phyloP scores from a whole-genome alignment of 2,888 invertebrate species.

The Nomada fucata region DNA sequence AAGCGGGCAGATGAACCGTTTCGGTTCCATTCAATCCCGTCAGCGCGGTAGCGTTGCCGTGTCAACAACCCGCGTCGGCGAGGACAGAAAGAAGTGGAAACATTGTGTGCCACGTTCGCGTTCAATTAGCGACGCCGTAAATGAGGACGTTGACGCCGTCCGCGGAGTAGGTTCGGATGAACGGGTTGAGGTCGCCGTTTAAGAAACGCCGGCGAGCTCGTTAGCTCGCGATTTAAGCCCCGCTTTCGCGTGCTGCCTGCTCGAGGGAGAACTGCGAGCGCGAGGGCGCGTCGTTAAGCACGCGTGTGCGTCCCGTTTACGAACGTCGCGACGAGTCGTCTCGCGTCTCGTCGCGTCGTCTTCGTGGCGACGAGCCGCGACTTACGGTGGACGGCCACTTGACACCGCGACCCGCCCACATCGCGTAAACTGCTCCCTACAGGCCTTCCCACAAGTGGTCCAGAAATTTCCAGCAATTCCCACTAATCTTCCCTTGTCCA shows the following conservation, averaged over 20 bases:
- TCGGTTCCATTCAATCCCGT: neutral
- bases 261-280: conserved; percentile 27
- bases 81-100: neutral
- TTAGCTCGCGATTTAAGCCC: conserved; percentile 50
- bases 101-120: conserved; percentile 40
- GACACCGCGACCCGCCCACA: conserved; percentile 79
- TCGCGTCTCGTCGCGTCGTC: conserved; percentile 29
- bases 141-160: conserved; percentile 28
- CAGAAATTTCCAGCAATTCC: conserved; percentile 68
- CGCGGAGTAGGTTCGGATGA: neutral
- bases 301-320: conserved; percentile 27
- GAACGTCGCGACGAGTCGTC: conserved; percentile 42
- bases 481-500: conserved; percentile 52
- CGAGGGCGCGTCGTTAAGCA: conserved; percentile 24
- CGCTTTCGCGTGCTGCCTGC: conserved; percentile 8
- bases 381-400: conserved; percentile 75
- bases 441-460: conserved; percentile 52
- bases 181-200: neutral
- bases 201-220: conserved; percentile 50
- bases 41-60: neutral
- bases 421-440: conserved; percentile 62
- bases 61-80: neutral
- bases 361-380: conserved; percentile 54
- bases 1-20: neutral
- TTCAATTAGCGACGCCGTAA: conserved; percentile 49